Percentiles rank a stretch among this genome's conserved stretches.
These are phyloP conservation scores for Bombus ignitus DNA, from an alignment of 1,140 invertebrate genomes.

Conservation along the genomic window DNA sequence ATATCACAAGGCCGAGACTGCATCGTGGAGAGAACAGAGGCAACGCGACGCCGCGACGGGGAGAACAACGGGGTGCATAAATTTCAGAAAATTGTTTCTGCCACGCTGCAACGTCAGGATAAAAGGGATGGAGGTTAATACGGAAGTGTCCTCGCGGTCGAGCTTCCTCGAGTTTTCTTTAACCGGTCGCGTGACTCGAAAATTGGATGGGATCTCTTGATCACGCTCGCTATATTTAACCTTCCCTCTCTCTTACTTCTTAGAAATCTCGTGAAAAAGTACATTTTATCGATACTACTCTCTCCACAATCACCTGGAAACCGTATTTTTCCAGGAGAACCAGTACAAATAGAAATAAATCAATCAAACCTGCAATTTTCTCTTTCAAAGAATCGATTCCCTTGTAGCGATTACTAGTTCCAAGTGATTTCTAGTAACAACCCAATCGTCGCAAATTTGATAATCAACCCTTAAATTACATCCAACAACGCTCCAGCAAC, in stretches of 20 bases:
- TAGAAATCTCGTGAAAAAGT: conserved; percentile 30
- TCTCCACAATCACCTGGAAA: not conserved
- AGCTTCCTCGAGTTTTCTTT: conserved; percentile 71
- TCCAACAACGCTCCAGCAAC: no score
- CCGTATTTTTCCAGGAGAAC: not conserved
- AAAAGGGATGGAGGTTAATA: conserved; percentile 69
- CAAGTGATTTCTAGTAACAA: not conserved
- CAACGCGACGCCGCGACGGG: not conserved
- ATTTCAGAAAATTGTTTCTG: conserved; percentile 78
- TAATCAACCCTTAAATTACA: not conserved
- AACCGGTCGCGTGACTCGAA: conserved; percentile 71
- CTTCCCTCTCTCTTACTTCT: not conserved
- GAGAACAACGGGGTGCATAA: conserved; percentile 72
- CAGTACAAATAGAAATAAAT: not conserved
- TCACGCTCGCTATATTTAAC: conserved; percentile 41
- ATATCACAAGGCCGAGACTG: conserved; percentile 69
- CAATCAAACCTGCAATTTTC: not conserved
- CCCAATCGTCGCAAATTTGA: not conserved
- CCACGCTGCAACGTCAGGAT: conserved; percentile 62
- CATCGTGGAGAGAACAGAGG: conserved; percentile 15
- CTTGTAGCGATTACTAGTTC: not conserved
- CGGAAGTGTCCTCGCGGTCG: conserved; percentile 66
- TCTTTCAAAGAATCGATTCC: not conserved
- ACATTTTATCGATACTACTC: not conserved
- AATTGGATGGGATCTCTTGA: conserved; percentile 68